These are phyloP conservation scores for Pimephales promelas DNA, from an alignment of 2,113 vertebrate genomes.

Conservation along the genomic window DNA sequence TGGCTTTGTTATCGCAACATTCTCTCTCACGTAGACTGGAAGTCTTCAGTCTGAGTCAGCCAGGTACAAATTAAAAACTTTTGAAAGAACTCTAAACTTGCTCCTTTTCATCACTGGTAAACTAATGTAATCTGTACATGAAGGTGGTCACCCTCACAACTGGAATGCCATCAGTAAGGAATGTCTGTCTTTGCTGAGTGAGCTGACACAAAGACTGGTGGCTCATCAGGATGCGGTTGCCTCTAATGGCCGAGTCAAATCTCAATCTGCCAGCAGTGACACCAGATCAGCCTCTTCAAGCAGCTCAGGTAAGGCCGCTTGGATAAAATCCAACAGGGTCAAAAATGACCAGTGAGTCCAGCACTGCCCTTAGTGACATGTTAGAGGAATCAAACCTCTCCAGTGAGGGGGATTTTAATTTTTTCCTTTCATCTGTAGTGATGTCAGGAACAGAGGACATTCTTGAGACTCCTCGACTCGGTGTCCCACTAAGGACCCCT, in stretches of 20 bases:
- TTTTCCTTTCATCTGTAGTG: constrained; percentile 56
- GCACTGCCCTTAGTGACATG: background rate
- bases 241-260: constrained; percentile 86
- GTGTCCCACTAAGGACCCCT: constrained; percentile 68
- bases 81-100: background rate
- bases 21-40: constrained; percentile 86
- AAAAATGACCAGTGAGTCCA: background rate
- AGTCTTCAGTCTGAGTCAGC: constrained; percentile 96
- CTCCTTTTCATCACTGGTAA: background rate
- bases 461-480: constrained; percentile 72
- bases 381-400: background rate
- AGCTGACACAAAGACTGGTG: constrained; percentile 87
- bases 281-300: constrained; percentile 69
- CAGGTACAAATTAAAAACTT: constrained; percentile 77
- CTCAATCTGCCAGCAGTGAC: constrained; percentile 71
- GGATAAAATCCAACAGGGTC: background rate
- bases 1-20: constrained; percentile 91
- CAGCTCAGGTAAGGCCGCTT: constrained; percentile 65
- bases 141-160: constrained; percentile 94
- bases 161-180: constrained; percentile 91
- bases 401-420: background rate
- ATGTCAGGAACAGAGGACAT: constrained; percentile 72
- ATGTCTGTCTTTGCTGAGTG: constrained; percentile 85
- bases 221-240: constrained; percentile 87
- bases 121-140: constrained; percentile 11